Base-by-base conservation (phyloP, 1,140 invertebrate species). In the Acromyrmex echinatior region DNA sequence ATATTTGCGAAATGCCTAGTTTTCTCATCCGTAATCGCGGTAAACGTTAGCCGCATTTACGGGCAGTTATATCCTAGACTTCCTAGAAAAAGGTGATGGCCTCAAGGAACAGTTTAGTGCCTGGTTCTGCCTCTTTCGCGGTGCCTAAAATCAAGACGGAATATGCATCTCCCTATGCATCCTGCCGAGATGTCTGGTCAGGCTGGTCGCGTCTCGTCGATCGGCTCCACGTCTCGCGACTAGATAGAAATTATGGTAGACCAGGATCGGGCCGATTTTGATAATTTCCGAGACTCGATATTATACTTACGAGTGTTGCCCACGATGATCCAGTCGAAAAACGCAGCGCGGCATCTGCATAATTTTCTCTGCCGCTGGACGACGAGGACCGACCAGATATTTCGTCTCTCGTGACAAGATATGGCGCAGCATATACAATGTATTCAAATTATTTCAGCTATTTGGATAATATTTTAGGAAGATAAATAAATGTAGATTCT, bases 291-390 rank as follows among this genome's bases (percentile, higher is more conserved):
- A 65, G 80, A 74, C 78, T 74, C 86, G 68, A 87, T 91, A 90
- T 87, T 91, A 91, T 89, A 88, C 88, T 90, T 91, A 87, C 89
- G 70, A 88, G 84, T 87, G 78, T 90, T 88, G 56, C 25, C 87
- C 79, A 76, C 79, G 89, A 88, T 65, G 35, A 87, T 91, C 90
- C 88, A 78, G 31, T 88, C 86, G 51, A 85, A 90, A 25, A 90
- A 87, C 91, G 80, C 86, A 63, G 25, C 71, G 49, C 79, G 65
- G 90, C 88, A 92, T 93, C 92, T 92, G 87, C 91, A 92, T 93
- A 93, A 93, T 92, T 86, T 73, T 82, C 66, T 68, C 71, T 82
- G 79, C 87, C 85, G 45, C 25, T 16, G 16, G 31, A 53, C 25
- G 21, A 73, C 49, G 70, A 21, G 28, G 76, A 86, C 65, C 7